Conservation (phyloP, 2,797 vertebrate genomes). For the Hypotaenidia philippensis region DNA sequence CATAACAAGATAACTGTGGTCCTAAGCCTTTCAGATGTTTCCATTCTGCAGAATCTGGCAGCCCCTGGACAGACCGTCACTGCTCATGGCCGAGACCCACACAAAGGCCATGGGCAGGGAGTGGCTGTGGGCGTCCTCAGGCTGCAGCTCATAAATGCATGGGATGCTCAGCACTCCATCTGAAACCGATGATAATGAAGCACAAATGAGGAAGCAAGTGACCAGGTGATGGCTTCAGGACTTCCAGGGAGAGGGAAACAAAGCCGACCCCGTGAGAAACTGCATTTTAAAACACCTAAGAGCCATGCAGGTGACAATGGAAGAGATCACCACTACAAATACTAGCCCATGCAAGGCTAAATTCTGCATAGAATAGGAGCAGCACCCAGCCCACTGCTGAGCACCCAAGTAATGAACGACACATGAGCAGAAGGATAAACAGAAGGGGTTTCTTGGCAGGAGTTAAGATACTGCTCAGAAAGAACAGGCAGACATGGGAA, state of each 20-base stretch:
- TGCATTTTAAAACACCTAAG: background rate
- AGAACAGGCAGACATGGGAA: background rate
- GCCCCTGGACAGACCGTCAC: background rate
- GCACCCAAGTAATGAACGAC: background rate
- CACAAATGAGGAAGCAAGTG: background rate
- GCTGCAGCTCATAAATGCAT: background rate
- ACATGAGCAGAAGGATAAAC: background rate
- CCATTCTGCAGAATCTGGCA: background rate
- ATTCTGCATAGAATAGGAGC: background rate
- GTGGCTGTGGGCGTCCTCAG: background rate
- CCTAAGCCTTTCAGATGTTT: background rate
- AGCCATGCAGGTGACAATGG: background rate
- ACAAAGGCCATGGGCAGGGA: background rate
- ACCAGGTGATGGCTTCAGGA: background rate
- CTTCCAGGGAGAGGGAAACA: background rate
- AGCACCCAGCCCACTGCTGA: background rate
- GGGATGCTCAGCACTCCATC: background rate
- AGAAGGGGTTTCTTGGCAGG: background rate
- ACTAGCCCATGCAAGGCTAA: background rate
- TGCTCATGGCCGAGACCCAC: background rate
- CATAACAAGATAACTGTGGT: background rate
- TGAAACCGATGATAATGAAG: background rate
- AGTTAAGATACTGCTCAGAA: background rate
- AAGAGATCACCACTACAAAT: background rate
- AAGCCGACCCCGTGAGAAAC: background rate